A percentile compares a stretch with the other conserved stretches of the same genome.
Evolutionary conservation across 2,797 vertebrate genomes (phyloP).

Genomic region (Sebastes steindachneri): DNA sequence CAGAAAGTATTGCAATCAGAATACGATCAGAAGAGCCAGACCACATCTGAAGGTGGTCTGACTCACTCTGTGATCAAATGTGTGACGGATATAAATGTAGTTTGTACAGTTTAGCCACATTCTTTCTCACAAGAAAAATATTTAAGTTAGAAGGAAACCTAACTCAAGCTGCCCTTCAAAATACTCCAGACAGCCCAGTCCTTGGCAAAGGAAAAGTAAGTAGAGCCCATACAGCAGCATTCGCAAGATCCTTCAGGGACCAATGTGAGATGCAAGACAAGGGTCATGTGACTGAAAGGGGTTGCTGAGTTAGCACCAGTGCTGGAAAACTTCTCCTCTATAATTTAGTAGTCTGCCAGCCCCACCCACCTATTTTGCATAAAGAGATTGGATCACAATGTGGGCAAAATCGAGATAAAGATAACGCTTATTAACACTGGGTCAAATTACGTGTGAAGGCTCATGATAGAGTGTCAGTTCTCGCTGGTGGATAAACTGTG

Average conservation of each 20-base stretch:
- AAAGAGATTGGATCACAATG: background rate
- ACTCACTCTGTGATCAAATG: background rate
- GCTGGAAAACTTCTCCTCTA: background rate
- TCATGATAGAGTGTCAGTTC: background rate
- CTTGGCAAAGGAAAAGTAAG: background rate
- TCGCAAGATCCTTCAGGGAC: background rate
- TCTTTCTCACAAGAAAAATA: background rate
- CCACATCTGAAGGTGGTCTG: slow-evolving; percentile 19
- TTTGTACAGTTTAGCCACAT: background rate
- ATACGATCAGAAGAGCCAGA: background rate
- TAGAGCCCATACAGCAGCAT: background rate
- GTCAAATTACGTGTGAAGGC: background rate
- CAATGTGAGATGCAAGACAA: background rate
- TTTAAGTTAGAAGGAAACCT: background rate
- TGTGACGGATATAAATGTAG: background rate
- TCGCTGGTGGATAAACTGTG: background rate
- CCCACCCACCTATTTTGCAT: background rate
- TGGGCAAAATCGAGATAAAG: background rate
- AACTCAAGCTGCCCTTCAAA: background rate
- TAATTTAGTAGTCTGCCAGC: background rate
- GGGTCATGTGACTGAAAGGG: background rate
- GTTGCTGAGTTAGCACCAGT: background rate
- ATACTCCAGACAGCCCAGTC: background rate
- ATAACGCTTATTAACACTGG: background rate
- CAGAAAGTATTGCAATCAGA: background rate